Conservation (phyloP, 2,888 invertebrate species). For the Cryptops parisi region DNA sequence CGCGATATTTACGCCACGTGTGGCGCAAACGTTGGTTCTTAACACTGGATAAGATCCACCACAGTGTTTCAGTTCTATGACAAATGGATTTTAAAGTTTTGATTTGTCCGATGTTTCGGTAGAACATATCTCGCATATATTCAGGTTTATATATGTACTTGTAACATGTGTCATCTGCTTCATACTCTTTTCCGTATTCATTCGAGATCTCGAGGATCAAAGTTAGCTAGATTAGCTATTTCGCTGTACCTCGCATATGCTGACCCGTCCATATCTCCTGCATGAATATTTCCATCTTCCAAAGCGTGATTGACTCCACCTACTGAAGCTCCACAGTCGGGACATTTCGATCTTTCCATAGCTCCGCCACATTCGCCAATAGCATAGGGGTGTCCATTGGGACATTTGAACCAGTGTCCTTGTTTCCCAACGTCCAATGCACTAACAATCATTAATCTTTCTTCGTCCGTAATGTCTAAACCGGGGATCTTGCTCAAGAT, state of each 20-base stretch:
- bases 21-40: too few relatives aligned
- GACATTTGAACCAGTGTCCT: constrained; percentile 34
- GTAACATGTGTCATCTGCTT: too few relatives aligned
- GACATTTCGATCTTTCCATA: constrained; percentile 25
- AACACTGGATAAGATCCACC: too few relatives aligned
- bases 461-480: constrained; percentile 32
- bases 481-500: too few relatives aligned
- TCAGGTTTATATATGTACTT: too few relatives aligned
- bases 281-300: constrained; percentile 21
- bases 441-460: constrained; percentile 40
- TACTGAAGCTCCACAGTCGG: constrained; percentile 27
- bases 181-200: too few relatives aligned
- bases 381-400: constrained; percentile 31
- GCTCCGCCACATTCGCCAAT: constrained; percentile 32
- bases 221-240: background rate
- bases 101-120: too few relatives aligned
- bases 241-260: constrained; percentile 2
- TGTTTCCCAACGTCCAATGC: constrained; percentile 38
- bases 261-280: constrained; percentile 26
- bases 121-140: too few relatives aligned
- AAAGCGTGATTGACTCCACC: constrained; percentile 26
- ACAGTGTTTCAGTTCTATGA: too few relatives aligned
- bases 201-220: too few relatives aligned
- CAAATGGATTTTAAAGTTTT: too few relatives aligned
- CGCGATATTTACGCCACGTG: too few relatives aligned